Evolutionary conservation across 2,113 vertebrate species (phyloP).

Genomic region (Phodopus roborovskii): DNA sequence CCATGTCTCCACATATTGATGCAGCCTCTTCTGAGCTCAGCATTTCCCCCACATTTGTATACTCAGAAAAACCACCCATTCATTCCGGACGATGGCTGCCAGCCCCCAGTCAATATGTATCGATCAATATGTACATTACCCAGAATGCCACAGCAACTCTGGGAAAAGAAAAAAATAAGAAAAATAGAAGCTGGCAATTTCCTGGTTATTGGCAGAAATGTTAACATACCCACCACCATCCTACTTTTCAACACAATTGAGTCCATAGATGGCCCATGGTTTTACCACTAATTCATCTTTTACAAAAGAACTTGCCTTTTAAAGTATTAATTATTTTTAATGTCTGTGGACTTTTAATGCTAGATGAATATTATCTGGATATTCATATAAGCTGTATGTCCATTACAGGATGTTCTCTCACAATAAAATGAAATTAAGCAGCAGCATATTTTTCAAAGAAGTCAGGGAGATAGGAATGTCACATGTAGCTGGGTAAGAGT

Average conservation of each 20-base stretch:
- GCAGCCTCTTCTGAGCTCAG: constrained; percentile 22
- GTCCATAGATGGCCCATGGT: constrained; percentile 2
- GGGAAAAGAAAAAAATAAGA: constrained; percentile 37
- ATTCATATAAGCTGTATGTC: neutral
- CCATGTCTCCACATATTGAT: constrained; percentile 27
- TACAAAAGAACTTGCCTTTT: neutral
- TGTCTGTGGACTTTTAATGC: neutral
- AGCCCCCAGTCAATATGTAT: neutral
- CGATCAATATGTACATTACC: constrained; percentile 33
- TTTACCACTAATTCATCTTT: neutral
- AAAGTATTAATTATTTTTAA: neutral
- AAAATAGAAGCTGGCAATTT: constrained; percentile 44
- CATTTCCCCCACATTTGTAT: neutral
- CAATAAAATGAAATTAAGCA: constrained; percentile 65
- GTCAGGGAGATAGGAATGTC: neutral
- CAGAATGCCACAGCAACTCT: constrained; percentile 40
- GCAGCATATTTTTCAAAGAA: constrained; percentile 22
- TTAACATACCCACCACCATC: neutral
- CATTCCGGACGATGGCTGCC: neutral
- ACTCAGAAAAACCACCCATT: constrained; percentile 31
- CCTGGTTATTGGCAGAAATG: constrained; percentile 22
- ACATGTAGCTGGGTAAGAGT: neutral
- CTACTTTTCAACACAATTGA: neutral
- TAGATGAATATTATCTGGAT: neutral
- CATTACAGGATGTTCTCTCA: constrained; percentile 50